phyloP scores from a whole-genome alignment of 2,888 invertebrate genomes.

The Drosophila vallismaia region DNA sequence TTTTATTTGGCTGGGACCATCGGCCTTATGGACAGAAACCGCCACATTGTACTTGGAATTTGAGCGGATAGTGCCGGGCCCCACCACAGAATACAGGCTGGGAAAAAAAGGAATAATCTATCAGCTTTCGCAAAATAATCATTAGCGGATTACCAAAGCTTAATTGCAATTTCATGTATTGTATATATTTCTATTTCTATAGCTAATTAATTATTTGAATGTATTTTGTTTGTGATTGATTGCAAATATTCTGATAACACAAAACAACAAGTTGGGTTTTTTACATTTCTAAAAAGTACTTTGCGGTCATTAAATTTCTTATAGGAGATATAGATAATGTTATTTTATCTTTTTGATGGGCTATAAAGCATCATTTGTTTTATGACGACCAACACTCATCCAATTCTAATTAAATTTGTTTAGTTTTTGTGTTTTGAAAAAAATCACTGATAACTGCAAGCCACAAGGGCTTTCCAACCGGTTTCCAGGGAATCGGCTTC shows the following conservation, averaged over 20 bases:
- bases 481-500: slow-evolving; percentile 30
- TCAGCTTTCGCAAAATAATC: slow-evolving; percentile 4
- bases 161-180: slow-evolving; percentile 42
- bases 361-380: neutral
- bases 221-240: slow-evolving; percentile 12
- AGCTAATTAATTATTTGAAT: slow-evolving; percentile 19
- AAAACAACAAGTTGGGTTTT: slow-evolving; percentile 1
- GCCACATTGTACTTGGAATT: slow-evolving; percentile 93
- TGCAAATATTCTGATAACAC: slow-evolving; percentile 8
- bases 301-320: neutral
- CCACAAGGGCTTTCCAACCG: slow-evolving; percentile 30
- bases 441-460: slow-evolving; percentile 1
- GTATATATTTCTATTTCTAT: slow-evolving; percentile 8
- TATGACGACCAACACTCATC: neutral
- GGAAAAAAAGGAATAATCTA: slow-evolving; percentile 1
- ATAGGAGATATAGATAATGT: neutral
- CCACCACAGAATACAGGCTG: slow-evolving; percentile 89
- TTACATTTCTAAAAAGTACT: neutral
- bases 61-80: slow-evolving; percentile 91
- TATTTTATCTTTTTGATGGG: neutral
- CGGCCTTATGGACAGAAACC: slow-evolving; percentile 86
- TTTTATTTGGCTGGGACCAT: slow-evolving; percentile 85
- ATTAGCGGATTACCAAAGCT: neutral
- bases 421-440: neutral
- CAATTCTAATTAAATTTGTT: neutral